Base-by-base conservation (phyloP, 2,888 invertebrate genomes). In the Pachydiplax longipennis region DNA sequence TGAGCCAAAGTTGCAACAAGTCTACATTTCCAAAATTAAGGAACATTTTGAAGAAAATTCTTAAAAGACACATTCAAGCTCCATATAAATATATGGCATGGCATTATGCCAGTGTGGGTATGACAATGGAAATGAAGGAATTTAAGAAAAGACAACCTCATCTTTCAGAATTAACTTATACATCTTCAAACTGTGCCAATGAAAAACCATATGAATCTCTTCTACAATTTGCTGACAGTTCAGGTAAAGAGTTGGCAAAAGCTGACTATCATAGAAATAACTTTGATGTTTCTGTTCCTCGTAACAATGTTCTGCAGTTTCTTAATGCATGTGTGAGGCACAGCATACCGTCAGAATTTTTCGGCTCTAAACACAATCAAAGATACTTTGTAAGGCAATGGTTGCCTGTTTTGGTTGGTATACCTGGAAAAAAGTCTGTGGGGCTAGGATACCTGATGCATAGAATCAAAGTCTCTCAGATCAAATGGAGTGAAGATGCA, bases 61-160 rank as follows among this genome's bases (percentile, higher is more conserved):
- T 31, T 4, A 35, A 15, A 3, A 87, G 87, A 18, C 87, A 87
- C 31, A 22, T 13, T 12, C 58, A 58, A 31, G 87, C 87, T n/a
- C 87, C 87, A 12, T 87, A 61, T 40, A 87, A 87, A n/a, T 61
- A 87, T 65, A 87, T 87, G 22, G 61, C 87, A 2, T 87, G 87
- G 87, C 87, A 87, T 37, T 87, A 87, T 87, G 87, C 87, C 13
- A 37, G 6, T 0, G 2, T 15, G 5, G 87, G 6, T 31, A 37
- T 73, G 25, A 12, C 25, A 31, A 12, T 31, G 12, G 3, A 65
- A 37, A n/a, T 61, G 31, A n/a, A 87, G 12, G 25, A 61, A 1
- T 37, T 61, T 37, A 35, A 25, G 37, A 37, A 37, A n/a, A 37
- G 2, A 22, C 15, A 37, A 22, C 8, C 10, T 2, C 2, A 10